Conservation (phyloP, 2,113 vertebrate genomes). For the Phyllopteryx taeniolatus region DNA sequence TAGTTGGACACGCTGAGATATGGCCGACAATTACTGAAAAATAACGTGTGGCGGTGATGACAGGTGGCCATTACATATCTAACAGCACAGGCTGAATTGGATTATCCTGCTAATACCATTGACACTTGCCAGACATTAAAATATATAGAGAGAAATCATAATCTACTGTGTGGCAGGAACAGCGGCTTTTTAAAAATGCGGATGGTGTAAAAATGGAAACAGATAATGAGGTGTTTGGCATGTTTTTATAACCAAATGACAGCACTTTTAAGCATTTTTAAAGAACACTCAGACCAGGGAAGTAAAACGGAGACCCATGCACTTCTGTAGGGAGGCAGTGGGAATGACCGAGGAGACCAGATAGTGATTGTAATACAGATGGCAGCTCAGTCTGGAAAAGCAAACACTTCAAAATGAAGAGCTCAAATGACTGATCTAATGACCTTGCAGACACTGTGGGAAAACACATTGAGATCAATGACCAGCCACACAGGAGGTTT, state of each 20-base stretch:
- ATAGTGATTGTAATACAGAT: conserved; percentile 49
- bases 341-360: conserved; percentile 15
- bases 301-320: conserved; percentile 23
- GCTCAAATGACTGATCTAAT: conserved; percentile 68
- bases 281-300: background rate
- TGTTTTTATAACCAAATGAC: background rate
- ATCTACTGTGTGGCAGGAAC: background rate
- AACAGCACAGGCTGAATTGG: background rate
- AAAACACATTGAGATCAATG: conserved; percentile 53
- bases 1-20: background rate
- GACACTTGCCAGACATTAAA: conserved; percentile 6
- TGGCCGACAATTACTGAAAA: background rate
- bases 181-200: background rate
- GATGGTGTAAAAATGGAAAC: conserved; percentile 1
- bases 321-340: background rate
- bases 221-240: conserved; percentile 7
- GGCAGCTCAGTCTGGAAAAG: conserved; percentile 64
- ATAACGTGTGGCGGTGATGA: background rate
- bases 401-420: conserved; percentile 75
- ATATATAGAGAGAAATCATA: background rate
- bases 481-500: conserved; percentile 52
- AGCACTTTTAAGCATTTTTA: conserved; percentile 6
- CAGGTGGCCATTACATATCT: background rate
- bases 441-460: conserved; percentile 39
- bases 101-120: conserved; percentile 4